Base-by-base conservation (phyloP, 64 coral and sea anemone species). In the Stichodactyla helianthus region DNA sequence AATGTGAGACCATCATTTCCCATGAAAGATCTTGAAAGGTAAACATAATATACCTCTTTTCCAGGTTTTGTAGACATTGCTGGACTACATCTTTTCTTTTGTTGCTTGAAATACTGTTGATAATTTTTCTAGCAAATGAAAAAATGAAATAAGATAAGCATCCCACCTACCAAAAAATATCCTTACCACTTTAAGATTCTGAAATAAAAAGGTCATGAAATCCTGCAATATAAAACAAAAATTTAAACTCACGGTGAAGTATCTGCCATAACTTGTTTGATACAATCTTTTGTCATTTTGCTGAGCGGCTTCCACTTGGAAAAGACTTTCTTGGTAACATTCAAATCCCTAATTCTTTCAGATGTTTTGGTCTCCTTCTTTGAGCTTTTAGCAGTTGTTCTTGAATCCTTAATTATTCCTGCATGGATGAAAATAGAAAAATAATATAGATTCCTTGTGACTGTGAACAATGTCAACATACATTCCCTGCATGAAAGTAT, bases 301-400 rank as follows among this genome's bases (percentile, higher is more conserved):
- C 61, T 77, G 16, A 95, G 65, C 71, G 87, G 87, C 50, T 92
- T 89, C 93, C 93, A 95, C 55, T 77, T 95, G 19, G 87, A 83
- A 95, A 83, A 95, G 8, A 87, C 86, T 54, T 89, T 95, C 25
- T 77, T 95, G 7, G 87, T 89, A 15, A 95, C 83, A 52, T 83
- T 87, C 79, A 95, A 82, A 58, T 95, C 93, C 71, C 55, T 79
- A 55, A 95, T 95, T 16, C 87, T 85, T n/a, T 95, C 83, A 82
- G 51, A 54, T 22, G 19, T 65, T 65, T 17, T 17, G 19, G 18
- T 23, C 68, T 74, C 23, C 10, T 74, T 74, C 4, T 25, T 74
- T 11, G 68, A 31, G 11, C 7, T 31, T 74, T 74, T 74, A 12
- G 23, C 27, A 19, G 19, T 20, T 74, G 26, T 74, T 11, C 25